phyloP scores from a whole-genome alignment of 2,888 invertebrate genomes.

The Bellardia pandia region DNA sequence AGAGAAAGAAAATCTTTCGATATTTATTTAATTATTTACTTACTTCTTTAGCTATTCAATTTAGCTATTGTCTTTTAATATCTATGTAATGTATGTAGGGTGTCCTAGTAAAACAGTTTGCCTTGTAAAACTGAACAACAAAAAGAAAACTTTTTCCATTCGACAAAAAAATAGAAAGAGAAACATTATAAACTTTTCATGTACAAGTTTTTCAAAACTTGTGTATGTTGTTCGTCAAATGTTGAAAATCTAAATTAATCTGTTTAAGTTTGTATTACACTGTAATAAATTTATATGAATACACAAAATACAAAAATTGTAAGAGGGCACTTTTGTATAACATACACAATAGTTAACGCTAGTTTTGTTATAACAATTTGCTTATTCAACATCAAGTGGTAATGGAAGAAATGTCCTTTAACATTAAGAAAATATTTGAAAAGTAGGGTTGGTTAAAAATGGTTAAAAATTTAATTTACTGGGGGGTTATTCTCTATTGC shows the following conservation, averaged over 20 bases:
- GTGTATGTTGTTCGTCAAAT: constrained; percentile 5
- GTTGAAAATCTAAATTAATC: constrained; percentile 30
- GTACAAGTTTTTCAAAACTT: constrained; percentile 21
- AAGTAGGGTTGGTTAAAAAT: no score
- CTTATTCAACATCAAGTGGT: no score
- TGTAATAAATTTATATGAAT: not conserved
- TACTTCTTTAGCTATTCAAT: no score
- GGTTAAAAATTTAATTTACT: no score
- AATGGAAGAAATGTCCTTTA: no score
- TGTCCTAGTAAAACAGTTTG: not conserved
- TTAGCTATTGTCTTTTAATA: not conserved
- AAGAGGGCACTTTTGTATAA: no score
- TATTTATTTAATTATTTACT: no score
- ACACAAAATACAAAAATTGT: not conserved
- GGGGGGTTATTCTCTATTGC: no score
- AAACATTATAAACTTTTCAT: constrained; percentile 31
- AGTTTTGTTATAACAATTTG: no score
- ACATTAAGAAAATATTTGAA: no score
- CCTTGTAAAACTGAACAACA: not conserved
- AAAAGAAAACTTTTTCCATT: not conserved
- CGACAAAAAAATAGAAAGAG: not conserved
- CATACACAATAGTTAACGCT: no score
- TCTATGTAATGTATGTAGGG: not conserved
- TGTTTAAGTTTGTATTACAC: constrained; percentile 3
- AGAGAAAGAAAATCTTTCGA: no score